A percentile compares a stretch with the other conserved stretches of the same genome.
Conservation (phyloP, 2,797 vertebrate species). For the Microctenopoma steveboyesi region DNA sequence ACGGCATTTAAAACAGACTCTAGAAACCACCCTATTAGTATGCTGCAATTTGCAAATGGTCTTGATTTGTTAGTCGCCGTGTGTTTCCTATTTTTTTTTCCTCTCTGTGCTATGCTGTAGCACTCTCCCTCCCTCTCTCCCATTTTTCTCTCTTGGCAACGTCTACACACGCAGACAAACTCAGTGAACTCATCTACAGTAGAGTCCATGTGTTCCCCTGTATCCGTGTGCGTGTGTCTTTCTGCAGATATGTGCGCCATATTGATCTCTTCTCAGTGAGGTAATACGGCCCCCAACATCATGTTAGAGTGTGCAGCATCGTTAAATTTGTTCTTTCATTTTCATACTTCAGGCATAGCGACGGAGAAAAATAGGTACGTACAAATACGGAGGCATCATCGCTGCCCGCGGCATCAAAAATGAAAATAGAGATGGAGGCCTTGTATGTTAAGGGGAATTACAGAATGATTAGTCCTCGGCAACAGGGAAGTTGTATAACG, state of each 20-base stretch:
- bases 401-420: constrained; percentile 37
- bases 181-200: constrained; percentile 66
- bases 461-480: constrained; percentile 43
- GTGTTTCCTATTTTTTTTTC: constrained; percentile 54
- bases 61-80: constrained; percentile 57
- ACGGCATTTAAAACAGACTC: constrained; percentile 60
- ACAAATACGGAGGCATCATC: constrained; percentile 34
- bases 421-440: constrained; percentile 60
- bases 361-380: constrained; percentile 28
- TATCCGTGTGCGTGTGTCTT: constrained; percentile 15
- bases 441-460: constrained; percentile 52
- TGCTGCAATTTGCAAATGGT: constrained; percentile 69
- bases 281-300: constrained; percentile 47
- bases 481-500: constrained; percentile 35
- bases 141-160: constrained; percentile 64
- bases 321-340: constrained; percentile 48
- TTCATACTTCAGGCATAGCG: constrained; percentile 41
- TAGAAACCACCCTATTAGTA: constrained; percentile 58
- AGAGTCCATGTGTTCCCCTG: constrained; percentile 50
- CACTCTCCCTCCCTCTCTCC: constrained; percentile 48
- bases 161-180: constrained; percentile 61
- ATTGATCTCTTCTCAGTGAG: constrained; percentile 58
- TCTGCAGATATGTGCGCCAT: constrained; percentile 47
- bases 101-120: constrained; percentile 41
- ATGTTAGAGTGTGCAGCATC: constrained; percentile 9